phyloP scores from a whole-genome alignment of 2,113 vertebrate genomes.

The Chlamydotis undulata region DNA sequence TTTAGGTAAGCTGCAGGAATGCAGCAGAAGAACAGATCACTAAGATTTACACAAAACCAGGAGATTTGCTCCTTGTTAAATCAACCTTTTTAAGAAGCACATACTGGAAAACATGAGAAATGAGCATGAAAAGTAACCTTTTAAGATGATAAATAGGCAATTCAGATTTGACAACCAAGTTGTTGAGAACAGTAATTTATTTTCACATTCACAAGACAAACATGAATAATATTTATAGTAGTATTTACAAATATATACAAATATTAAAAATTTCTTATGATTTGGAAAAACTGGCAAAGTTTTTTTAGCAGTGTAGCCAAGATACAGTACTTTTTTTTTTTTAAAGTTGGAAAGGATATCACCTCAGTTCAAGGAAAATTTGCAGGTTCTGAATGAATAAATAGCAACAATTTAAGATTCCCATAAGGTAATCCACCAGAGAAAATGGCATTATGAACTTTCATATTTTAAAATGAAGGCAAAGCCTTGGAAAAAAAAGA shows the following conservation, averaged over 20 bases:
- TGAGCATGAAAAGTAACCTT: background rate
- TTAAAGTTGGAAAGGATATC: background rate
- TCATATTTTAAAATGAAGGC: slow-evolving; percentile 11
- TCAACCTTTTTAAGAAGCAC: background rate
- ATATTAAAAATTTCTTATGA: slow-evolving; percentile 18
- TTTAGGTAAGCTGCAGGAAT: background rate
- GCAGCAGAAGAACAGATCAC: background rate
- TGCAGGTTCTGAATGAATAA: background rate
- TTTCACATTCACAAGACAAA: slow-evolving; percentile 62
- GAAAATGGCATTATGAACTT: background rate
- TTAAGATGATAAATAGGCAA: background rate
- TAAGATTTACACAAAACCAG: background rate
- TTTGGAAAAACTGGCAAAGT: background rate
- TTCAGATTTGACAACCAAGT: background rate
- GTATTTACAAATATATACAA: slow-evolving; percentile 76
- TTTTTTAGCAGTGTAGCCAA: slow-evolving; percentile 1
- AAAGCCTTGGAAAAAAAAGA: background rate
- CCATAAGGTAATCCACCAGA: background rate
- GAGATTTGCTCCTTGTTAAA: background rate
- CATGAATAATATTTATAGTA: slow-evolving; percentile 61
- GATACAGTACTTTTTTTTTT: background rate
- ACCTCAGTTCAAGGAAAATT: background rate
- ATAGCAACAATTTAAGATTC: background rate
- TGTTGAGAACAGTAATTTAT: slow-evolving; percentile 48
- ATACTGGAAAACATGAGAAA: background rate